A percentile compares a stretch with the other conserved stretches of the same genome.
phyloP scores from a whole-genome alignment of 2,797 vertebrate genomes.

The Tenualosa thibaudeaui region DNA sequence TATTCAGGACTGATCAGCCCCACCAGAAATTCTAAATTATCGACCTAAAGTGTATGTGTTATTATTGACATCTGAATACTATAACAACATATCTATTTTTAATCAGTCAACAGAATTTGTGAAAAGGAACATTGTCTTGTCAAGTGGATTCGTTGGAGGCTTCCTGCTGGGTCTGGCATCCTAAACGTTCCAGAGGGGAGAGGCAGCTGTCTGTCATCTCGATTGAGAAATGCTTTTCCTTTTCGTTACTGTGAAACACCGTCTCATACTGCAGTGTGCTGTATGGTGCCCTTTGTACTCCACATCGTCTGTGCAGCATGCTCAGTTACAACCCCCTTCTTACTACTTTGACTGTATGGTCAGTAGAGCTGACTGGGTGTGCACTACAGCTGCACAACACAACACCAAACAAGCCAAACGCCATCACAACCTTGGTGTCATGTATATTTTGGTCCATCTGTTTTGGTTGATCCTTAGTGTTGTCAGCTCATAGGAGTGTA shows the following conservation, averaged over 20 bases:
- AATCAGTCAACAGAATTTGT: conserved; percentile 90
- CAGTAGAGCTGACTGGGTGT: neutral
- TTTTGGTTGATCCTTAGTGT: conserved; percentile 21
- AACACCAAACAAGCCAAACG: neutral
- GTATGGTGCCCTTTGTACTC: neutral
- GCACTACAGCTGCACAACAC: conserved; percentile 9
- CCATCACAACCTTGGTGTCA: neutral
- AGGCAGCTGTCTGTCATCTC: conserved; percentile 28
- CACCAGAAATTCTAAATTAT: neutral
- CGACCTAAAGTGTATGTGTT: neutral
- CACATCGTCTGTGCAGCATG: conserved; percentile 18
- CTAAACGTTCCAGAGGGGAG: conserved; percentile 61
- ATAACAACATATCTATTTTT: conserved; percentile 50
- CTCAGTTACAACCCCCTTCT: conserved; percentile 8
- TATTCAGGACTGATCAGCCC: neutral
- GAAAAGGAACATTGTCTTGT: conserved; percentile 95
- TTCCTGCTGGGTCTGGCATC: conserved; percentile 95
- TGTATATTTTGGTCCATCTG: conserved; percentile 32
- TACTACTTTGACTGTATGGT: neutral
- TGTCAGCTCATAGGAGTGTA: neutral
- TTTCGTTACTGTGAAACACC: conserved; percentile 49
- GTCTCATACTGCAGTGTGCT: conserved; percentile 14
- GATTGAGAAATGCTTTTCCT: conserved; percentile 21
- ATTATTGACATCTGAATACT: neutral
- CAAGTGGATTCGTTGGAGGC: conserved; percentile 94